These are phyloP conservation scores for Xestia c-nigrum DNA, from an alignment of 2,888 invertebrate genomes.

Conservation along the genomic window DNA sequence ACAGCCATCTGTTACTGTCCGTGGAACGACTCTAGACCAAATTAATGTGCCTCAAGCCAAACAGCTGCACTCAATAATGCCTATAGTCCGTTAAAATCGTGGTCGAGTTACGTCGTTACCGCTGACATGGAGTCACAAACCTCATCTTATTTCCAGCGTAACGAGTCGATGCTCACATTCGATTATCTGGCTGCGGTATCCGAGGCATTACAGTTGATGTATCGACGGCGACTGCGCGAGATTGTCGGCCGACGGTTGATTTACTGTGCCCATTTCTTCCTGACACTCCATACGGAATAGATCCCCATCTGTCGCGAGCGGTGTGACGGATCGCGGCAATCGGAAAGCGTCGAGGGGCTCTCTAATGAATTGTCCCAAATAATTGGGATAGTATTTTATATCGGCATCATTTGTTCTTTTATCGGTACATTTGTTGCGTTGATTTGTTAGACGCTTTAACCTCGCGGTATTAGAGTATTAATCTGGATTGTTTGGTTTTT, in stretches of 20 bases:
- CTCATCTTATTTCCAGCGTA: conserved; percentile 90
- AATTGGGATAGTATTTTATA: conserved; percentile 90
- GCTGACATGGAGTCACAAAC: conserved; percentile 77
- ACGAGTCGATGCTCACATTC: conserved; percentile 90
- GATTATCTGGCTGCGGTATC: conserved; percentile 90
- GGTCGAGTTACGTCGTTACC: conserved; percentile 77
- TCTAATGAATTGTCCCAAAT: conserved; percentile 91
- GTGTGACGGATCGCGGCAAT: conserved; percentile 88
- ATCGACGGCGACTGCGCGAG: conserved; percentile 89
- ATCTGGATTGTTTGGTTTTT: conserved; percentile 72
- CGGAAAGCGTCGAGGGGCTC: conserved; percentile 85
- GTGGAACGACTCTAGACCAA: conserved; percentile 56
- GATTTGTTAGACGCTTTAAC: conserved; percentile 88
- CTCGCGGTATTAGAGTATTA: conserved; percentile 79
- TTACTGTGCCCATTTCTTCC: conserved; percentile 88
- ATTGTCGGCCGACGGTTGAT: conserved; percentile 89
- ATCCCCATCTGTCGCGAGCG: conserved; percentile 86
- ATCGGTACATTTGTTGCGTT: conserved; percentile 89
- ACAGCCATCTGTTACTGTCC: conserved; percentile 57
- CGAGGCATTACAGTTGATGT: conserved; percentile 90
- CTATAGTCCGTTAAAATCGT: conserved; percentile 70
- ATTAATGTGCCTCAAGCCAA: conserved; percentile 57
- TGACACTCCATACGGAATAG: conserved; percentile 88
- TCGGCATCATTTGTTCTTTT: conserved; percentile 87
- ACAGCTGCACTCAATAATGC: conserved; percentile 70